phyloP scores from a whole-genome alignment of 1,140 invertebrate species.

The Ridgeia piscesae region DNA sequence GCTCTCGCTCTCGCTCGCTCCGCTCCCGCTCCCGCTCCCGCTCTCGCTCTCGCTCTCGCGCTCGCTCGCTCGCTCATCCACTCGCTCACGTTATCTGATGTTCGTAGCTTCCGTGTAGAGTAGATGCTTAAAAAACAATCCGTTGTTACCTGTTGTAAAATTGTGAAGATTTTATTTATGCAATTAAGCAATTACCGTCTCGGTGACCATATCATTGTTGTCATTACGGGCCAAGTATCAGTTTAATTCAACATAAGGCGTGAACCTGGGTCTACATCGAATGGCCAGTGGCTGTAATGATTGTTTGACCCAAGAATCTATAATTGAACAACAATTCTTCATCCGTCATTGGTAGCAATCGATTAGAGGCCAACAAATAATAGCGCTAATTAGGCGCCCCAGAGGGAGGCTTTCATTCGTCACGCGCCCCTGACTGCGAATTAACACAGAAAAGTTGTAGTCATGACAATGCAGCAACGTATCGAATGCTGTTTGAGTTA shows the following conservation, averaged over 20 bases:
- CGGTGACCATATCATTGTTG: background rate
- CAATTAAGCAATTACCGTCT: background rate
- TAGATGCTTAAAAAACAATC: no score
- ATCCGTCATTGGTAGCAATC: background rate
- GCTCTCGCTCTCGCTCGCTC: no score
- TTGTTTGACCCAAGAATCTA: background rate
- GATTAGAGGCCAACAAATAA: background rate
- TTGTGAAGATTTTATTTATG: background rate
- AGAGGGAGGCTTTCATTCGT: background rate
- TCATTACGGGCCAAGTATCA: background rate
- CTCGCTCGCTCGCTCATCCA: no score
- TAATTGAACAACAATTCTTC: background rate
- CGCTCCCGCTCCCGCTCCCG: no score
- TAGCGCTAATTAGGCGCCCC: background rate
- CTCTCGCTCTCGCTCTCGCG: no score
- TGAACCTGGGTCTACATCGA: background rate
- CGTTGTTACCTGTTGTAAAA: background rate
- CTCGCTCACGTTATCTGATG: no score
- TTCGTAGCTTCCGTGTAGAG: no score
- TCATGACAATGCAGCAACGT: background rate
- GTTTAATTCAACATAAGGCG: background rate
- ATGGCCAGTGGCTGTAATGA: background rate
- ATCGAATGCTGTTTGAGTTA: background rate
- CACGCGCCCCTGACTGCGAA: background rate
- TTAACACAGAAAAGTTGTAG: background rate